Percentiles rank a stretch among this genome's conserved stretches.
Evolutionary conservation across 2,888 invertebrate genomes (phyloP).

Genomic region (Sipunculus nudus): DNA sequence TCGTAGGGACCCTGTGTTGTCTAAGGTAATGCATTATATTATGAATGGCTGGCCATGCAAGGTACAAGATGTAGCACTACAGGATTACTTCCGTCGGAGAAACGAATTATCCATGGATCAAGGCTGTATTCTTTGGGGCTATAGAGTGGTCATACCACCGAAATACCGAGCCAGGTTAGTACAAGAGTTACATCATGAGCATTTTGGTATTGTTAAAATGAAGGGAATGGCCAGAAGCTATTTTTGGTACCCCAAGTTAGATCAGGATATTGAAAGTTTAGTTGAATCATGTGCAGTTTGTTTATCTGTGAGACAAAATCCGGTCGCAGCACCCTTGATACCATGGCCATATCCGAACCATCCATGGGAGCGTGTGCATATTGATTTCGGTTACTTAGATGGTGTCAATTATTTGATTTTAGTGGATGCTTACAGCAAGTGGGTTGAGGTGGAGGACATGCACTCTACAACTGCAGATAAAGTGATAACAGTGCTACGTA

Average conservation of each 20-base stretch:
- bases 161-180: not conserved
- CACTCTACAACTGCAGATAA: not conserved
- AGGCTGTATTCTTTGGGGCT: not conserved
- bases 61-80: not conserved
- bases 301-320: not conserved
- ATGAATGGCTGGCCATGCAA: not conserved
- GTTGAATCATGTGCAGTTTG: not conserved
- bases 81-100: not conserved
- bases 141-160: not conserved
- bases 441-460: slow-evolving; percentile 3
- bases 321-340: slow-evolving; percentile 1
- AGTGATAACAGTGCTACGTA: not conserved
- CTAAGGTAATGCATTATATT: not conserved
- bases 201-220: not conserved
- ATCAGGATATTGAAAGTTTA: not conserved
- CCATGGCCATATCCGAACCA: not conserved
- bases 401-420: not conserved
- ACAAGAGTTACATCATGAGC: not conserved
- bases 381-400: not conserved
- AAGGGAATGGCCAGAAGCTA: not conserved
- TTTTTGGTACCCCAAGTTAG: slow-evolving; percentile 4
- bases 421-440: slow-evolving; percentile 4
- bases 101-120: not conserved
- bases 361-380: slow-evolving; percentile 11
- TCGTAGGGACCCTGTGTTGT: not conserved